phyloP scores from a whole-genome alignment of 1,140 invertebrate genomes.

The Musca domestica region DNA sequence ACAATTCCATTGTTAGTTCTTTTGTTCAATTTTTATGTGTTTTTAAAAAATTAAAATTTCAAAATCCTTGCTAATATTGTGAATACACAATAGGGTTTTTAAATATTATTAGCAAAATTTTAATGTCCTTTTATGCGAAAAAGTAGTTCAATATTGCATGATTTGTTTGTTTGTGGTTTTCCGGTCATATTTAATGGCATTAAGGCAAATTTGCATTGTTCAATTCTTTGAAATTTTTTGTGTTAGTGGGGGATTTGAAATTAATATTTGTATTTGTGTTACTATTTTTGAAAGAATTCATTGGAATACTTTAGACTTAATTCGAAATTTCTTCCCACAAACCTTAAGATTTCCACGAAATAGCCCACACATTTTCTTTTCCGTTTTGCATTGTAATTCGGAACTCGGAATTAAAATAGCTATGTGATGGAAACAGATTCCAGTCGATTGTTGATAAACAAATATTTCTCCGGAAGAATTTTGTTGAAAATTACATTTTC shows the following conservation, averaged over 20 bases:
- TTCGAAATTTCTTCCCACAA: no score
- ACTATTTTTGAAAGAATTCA: no score
- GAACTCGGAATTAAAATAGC: no score
- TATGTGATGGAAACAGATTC: no score
- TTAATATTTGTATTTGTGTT: no score
- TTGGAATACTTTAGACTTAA: no score
- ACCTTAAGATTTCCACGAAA: no score
- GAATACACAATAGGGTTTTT: neutral
- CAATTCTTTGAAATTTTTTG: neutral
- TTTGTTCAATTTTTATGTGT: slow-evolving; percentile 4
- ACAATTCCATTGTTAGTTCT: neutral
- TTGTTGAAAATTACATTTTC: no score
- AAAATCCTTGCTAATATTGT: neutral
- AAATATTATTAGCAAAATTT: slow-evolving; percentile 2
- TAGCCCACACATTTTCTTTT: no score
- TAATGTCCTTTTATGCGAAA: neutral
- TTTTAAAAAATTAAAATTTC: neutral
- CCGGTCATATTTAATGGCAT: slow-evolving; percentile 1
- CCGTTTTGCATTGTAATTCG: no score
- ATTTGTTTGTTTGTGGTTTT: neutral
- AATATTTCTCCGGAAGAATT: no score
- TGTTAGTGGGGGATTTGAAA: neutral
- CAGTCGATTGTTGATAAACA: no score
- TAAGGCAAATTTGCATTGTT: slow-evolving; percentile 2
- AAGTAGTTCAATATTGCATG: neutral